Evolutionary conservation across 1,140 invertebrate species (phyloP), one percentile per base, ranked within the genome.

Genomic region (Aphis craccivora): DNA sequence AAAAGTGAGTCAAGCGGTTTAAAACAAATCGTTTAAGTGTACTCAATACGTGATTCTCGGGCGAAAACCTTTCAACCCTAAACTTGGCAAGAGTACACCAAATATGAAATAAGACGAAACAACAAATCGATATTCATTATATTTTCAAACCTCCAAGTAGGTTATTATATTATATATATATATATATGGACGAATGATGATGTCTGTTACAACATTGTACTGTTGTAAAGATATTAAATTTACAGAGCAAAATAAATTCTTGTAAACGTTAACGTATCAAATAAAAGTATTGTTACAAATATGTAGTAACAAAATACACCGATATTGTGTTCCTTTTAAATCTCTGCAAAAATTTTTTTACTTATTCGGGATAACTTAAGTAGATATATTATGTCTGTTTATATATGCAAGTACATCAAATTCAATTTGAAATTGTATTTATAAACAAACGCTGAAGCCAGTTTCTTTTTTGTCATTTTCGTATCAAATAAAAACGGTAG

Each of bases 381-480:
- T 23, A 37, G n/a, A 53, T 89, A 89, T 11, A 89, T 37, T 11
- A 89, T 37, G 30, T 51, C 18, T 37, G 45, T 89, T 76, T 11
- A 76, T 25, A 51, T 8, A 51, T 51, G 2, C 35, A n/a, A 22
- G 6, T n/a, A 53, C 45, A 22, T 53, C 45, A 89, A 35, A 89
- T 53, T 89, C n/a, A 89, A 89, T 89, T 89, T 53, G 51, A 53
- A 89, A 53, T 53, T 89, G 48, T 89, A 35, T 35, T 48, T n/a
- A 43, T 35, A 53, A 25, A 53, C 18, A n/a, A 45, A 4, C 5
- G 45, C 20, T 87, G n/a, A 35, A 51, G 45, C 45, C 35, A n/a
- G 48, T 88, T 51, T 48, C 4, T 86, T 43, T 45, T 22, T 51
- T 53, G 1, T 25, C 22, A 51, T 51, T 22, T 53, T 1, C 0